Percentiles rank a stretch among this genome's conserved stretches.
These are phyloP conservation scores for Acronicta psi DNA, from an alignment of 2,888 invertebrate genomes.

Conservation along the genomic window DNA sequence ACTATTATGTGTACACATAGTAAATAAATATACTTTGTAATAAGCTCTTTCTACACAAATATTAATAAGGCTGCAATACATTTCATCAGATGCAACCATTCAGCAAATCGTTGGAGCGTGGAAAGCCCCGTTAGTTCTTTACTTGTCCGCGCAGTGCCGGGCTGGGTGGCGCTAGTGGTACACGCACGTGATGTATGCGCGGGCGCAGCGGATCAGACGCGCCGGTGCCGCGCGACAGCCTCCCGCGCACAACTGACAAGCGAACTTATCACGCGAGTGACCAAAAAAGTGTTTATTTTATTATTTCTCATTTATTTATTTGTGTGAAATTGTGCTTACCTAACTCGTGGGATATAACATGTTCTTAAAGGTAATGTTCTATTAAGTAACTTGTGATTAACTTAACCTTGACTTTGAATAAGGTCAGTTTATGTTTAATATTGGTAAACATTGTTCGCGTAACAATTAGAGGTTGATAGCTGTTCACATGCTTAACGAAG, in stretches of 20 bases:
- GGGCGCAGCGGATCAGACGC: conserved; percentile 79
- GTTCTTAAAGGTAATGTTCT: conserved; percentile 70
- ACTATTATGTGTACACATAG: conserved; percentile 32
- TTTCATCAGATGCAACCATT: conserved; percentile 63
- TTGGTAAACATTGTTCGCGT: conserved; percentile 68
- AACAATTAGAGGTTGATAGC: conserved; percentile 61
- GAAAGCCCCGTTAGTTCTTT: conserved; percentile 79
- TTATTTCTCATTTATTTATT: conserved; percentile 42
- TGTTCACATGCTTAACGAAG: conserved; percentile 60
- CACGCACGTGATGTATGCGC: conserved; percentile 85
- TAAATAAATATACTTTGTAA: conserved; percentile 41
- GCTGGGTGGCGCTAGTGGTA: conserved; percentile 75
- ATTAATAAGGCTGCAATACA: conserved; percentile 47
- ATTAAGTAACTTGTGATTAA: conserved; percentile 51
- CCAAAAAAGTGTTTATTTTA: conserved; percentile 63
- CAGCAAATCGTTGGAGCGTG: conserved; percentile 73
- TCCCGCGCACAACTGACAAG: conserved; percentile 77
- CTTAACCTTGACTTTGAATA: conserved; percentile 64
- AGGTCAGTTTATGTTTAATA: conserved; percentile 51
- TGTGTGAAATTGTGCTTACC: conserved; percentile 59
- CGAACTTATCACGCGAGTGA: conserved; percentile 81
- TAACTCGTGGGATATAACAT: conserved; percentile 61
- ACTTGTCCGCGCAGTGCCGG: conserved; percentile 69
- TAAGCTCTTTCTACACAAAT: conserved; percentile 42
- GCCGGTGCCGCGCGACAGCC: conserved; percentile 82